Conservation (phyloP, 1,140 invertebrate genomes). For the Trichogramma pretiosum region DNA sequence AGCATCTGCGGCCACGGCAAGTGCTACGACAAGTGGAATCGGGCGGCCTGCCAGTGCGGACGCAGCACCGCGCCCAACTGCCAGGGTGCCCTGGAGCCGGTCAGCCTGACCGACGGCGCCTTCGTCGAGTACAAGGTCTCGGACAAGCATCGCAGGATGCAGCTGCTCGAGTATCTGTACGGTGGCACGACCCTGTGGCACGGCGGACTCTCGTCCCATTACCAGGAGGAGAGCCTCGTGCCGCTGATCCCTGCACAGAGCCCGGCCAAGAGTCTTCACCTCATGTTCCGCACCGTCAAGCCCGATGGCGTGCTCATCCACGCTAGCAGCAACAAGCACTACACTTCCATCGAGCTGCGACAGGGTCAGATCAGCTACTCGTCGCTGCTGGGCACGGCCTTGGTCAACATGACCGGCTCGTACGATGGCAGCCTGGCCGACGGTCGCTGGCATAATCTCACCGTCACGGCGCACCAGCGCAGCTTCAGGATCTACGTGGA, state of each 20-base stretch:
- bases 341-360: conserved; percentile 64
- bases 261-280: conserved; percentile 61
- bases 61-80: conserved; percentile 71
- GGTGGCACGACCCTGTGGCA: conserved; percentile 62
- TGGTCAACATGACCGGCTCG: conserved; percentile 73
- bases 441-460: conserved; percentile 80
- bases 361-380: conserved; percentile 65
- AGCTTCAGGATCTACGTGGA: conserved; percentile 65
- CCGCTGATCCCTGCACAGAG: conserved; percentile 33
- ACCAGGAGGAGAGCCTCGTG: conserved; percentile 21
- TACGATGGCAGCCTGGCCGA: conserved; percentile 56
- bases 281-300: conserved; percentile 74
- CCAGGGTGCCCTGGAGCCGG: conserved; percentile 62
- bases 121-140: conserved; percentile 73
- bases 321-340: conserved; percentile 78
- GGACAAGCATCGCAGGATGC: conserved; percentile 76
- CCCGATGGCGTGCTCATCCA: conserved; percentile 71
- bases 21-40: conserved; percentile 79
- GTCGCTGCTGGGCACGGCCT: conserved; percentile 62
- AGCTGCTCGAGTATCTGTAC: conserved; percentile 69
- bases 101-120: conserved; percentile 66
- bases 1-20: conserved; percentile 57
- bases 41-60: conserved; percentile 59
- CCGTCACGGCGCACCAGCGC: conserved; percentile 58
- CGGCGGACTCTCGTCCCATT: conserved; percentile 36